These are phyloP conservation scores for Neoaliturus tenellus DNA, from an alignment of 2,888 invertebrate genomes.

Conservation along the genomic window DNA sequence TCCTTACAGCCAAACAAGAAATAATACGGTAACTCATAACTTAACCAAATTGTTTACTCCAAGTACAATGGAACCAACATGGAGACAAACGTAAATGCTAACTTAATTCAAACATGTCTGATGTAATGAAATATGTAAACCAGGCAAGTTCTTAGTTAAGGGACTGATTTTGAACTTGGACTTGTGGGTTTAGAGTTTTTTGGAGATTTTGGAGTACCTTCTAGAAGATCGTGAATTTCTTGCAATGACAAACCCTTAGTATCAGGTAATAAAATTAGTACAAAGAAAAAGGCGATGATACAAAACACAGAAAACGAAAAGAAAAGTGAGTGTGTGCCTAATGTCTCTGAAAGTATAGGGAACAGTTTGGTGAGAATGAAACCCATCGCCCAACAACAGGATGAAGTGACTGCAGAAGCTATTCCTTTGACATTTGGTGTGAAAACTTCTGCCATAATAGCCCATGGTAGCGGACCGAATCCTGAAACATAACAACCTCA, in stretches of 20 bases:
- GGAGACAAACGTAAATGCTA: too few species aligned
- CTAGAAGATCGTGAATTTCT: constrained; percentile 64
- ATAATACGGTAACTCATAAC: too few species aligned
- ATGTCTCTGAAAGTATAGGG: constrained; percentile 74
- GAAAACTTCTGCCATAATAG: constrained; percentile 89
- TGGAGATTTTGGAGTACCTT: not conserved
- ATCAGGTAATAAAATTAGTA: constrained; percentile 81
- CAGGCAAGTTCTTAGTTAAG: too few species aligned
- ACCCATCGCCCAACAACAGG: constrained; percentile 85
- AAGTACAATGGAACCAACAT: too few species aligned
- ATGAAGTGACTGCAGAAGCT: constrained; percentile 85
- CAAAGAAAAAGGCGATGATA: constrained; percentile 80
- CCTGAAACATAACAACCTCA: constrained; percentile 70
- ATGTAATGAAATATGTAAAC: too few species aligned
- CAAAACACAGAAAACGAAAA: constrained; percentile 83
- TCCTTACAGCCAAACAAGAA: too few species aligned
- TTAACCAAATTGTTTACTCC: too few species aligned
- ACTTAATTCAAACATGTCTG: too few species aligned
- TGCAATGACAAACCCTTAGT: constrained; percentile 63
- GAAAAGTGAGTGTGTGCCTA: constrained; percentile 82
- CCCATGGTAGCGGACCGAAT: constrained; percentile 89
- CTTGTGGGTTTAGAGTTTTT: not conserved
- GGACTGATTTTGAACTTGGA: too few species aligned
- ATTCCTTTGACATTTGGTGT: constrained; percentile 85
- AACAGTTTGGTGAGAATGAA: constrained; percentile 87